Percentiles rank a stretch among this genome's conserved stretches.
Conservation (phyloP, 2,888 invertebrate species). For the Tetragnatha montana region DNA sequence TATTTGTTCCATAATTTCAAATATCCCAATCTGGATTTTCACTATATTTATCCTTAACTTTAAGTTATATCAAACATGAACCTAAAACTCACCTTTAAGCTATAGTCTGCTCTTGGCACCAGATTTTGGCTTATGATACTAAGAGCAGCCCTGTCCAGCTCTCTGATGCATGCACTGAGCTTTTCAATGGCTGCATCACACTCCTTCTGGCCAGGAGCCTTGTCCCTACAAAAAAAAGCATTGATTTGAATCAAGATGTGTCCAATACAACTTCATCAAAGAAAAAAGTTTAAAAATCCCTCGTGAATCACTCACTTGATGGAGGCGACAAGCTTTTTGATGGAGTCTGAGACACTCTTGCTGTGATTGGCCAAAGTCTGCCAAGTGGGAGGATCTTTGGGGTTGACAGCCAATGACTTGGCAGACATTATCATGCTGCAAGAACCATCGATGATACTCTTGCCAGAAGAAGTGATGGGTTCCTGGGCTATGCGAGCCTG, state of each 20-base stretch:
- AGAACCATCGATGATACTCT: conserved; percentile 87
- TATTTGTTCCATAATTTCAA: too few species aligned
- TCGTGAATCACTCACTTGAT: conserved; percentile 85
- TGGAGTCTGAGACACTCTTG: conserved; percentile 96
- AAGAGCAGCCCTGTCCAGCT: conserved; percentile 90
- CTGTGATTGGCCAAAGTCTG: conserved; percentile 94
- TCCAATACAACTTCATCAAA: not conserved
- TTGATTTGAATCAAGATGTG: not conserved
- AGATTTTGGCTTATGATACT: conserved; percentile 90
- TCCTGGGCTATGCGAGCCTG: conserved; percentile 87
- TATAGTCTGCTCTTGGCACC: conserved; percentile 83
- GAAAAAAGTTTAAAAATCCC: not conserved
- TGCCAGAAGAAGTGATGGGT: conserved; percentile 90
- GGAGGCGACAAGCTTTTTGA: conserved; percentile 93
- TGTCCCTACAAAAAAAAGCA: conserved; percentile 81
- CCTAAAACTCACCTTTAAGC: conserved; percentile 79
- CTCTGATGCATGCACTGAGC: conserved; percentile 84
- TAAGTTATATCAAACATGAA: not conserved
- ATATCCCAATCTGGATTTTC: too few species aligned
- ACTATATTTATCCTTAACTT: not conserved
- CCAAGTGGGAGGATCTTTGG: conserved; percentile 95
- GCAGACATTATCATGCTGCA: conserved; percentile 93
- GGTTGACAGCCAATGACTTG: conserved; percentile 89
- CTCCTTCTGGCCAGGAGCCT: conserved; percentile 96
- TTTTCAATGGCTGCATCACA: conserved; percentile 89